Evolutionary conservation across 2,113 vertebrate species (phyloP).

Genomic region (Tonatia bakeri): DNA sequence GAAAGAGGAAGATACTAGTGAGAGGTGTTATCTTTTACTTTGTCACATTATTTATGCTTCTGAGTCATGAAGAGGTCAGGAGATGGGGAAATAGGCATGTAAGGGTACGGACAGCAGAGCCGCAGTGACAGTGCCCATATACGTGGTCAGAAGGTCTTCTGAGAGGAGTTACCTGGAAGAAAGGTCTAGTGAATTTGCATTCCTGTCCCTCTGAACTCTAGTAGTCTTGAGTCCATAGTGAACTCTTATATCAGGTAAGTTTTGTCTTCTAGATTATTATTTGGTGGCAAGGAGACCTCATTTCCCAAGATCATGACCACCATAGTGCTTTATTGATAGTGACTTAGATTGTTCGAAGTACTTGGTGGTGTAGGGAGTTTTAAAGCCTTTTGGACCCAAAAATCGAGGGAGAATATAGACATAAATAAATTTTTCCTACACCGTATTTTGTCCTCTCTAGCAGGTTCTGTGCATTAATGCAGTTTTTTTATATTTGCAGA

Average conservation of each 20-base stretch:
- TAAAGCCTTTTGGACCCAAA: slow-evolving; percentile 37
- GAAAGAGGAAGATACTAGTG: background rate
- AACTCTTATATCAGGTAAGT: background rate
- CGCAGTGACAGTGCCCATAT: background rate
- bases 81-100: background rate
- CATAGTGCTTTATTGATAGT: background rate
- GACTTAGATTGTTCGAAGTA: background rate
- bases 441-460: slow-evolving; percentile 43
- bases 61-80: background rate
- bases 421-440: background rate
- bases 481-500: slow-evolving; percentile 63
- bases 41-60: background rate
- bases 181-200: background rate
- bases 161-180: background rate
- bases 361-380: background rate
- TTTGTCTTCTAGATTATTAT: background rate
- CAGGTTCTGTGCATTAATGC: slow-evolving; percentile 37
- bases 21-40: background rate
- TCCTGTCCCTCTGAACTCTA: background rate
- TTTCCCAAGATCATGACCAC: background rate
- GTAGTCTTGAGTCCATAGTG: background rate
- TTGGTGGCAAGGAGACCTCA: background rate
- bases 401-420: background rate
- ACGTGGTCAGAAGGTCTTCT: background rate
- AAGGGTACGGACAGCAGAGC: background rate